Base-by-base conservation (phyloP, 2,113 vertebrate species). In the Platysteira castanea region DNA sequence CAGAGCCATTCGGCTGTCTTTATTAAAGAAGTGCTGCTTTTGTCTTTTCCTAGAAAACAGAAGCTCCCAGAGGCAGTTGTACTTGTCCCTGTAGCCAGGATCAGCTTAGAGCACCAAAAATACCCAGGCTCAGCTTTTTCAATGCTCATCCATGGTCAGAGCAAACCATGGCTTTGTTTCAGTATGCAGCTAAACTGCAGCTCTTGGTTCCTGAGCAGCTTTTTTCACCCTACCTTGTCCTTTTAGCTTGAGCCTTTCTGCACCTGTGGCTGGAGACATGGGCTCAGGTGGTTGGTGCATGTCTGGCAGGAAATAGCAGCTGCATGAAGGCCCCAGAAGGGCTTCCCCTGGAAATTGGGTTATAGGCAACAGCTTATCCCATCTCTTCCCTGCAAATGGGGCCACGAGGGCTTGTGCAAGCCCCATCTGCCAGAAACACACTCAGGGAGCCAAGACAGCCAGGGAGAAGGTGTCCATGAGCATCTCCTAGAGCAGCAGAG, bases 331-430 rank as follows among this genome's bases (percentile, higher is more conserved):
- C 39, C 37, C 30, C 28, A 11, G 2, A 59, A 54, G 26, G 59
- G 69, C 49, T 52, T 52, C 9, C 37, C 78, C 41, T 28, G 35
- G 42, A 28, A 39, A 44, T 12, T 2, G 4, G 60, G 12, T 24
- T 7, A 7, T 2, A 33, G n/a, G 49, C 41, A 35, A 16, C 42
- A n/a, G 60, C 47, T 86, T 24, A 2, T 3, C 15, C 31, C 5
- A 7, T 5, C 49, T 42, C 59, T 18, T 33, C 59, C 49, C 37
- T 52, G 60, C 56, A 27, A 21, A 10, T 0, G 6, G 54, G 28
- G 26, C 56, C 9, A 5, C 0, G 1, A 60, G 33, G 71, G 37
- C 26, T 33, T 2, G 15, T 47, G 47, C 52, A 18, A 15, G 16
- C 10, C 76, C 64, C 69, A 31, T 0, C 33, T 73, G 61, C 41